Percentiles rank a stretch among this genome's conserved stretches.
Conservation (phyloP, 2,797 vertebrate species). For the Sardinella longiceps region DNA sequence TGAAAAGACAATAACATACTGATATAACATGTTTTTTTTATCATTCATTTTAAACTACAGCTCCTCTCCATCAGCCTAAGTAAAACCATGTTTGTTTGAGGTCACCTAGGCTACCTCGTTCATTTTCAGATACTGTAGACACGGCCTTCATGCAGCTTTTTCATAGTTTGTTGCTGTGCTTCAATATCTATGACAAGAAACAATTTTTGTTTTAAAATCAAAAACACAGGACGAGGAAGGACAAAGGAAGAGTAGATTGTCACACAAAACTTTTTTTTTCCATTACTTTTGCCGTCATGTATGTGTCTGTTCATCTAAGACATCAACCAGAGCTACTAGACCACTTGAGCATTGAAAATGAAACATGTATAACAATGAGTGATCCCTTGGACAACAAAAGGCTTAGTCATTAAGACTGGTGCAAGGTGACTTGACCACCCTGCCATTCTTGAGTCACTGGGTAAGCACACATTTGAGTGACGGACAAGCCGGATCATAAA, state of each 20-base stretch:
- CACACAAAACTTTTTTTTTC: too few relatives aligned
- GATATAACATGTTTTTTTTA: not conserved
- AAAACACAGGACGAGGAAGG: not conserved
- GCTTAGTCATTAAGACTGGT: not conserved
- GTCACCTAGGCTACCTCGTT: not conserved
- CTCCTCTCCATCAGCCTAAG: not conserved
- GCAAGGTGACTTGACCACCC: not conserved
- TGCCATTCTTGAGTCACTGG: not conserved
- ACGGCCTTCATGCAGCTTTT: not conserved
- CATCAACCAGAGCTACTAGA: not conserved
- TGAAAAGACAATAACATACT: not conserved
- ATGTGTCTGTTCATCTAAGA: not conserved
- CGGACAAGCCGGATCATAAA: not conserved
- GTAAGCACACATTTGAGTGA: not conserved
- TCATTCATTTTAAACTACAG: not conserved
- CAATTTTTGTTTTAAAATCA: not conserved
- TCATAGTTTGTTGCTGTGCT: not conserved
- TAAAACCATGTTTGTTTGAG: too few relatives aligned
- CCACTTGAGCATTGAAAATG: too few relatives aligned
- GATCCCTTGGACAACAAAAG: too few relatives aligned
- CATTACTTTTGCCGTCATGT: too few relatives aligned
- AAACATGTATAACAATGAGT: too few relatives aligned
- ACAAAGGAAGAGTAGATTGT: not conserved
- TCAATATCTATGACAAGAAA: not conserved
- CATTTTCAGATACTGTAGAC: not conserved